Conservation (phyloP, 2,113 vertebrate genomes). For the Malurus cyaneus region DNA sequence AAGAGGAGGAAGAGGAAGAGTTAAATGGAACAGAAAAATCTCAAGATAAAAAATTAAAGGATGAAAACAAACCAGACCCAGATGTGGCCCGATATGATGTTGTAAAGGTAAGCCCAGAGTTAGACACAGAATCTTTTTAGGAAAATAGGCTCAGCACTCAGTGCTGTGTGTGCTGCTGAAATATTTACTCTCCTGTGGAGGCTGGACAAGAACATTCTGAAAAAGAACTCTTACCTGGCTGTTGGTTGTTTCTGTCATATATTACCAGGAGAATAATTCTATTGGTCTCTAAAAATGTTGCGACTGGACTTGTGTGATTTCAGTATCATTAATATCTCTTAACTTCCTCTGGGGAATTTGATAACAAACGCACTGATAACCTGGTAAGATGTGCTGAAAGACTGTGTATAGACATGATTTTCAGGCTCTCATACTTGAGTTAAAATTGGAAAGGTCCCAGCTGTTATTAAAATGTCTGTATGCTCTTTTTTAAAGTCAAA, state of each 20-base stretch:
- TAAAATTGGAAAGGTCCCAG: background rate
- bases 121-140: background rate
- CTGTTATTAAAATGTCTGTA: background rate
- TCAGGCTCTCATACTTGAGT: background rate
- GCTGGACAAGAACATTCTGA: background rate
- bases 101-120: constrained; percentile 80
- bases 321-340: background rate
- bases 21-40: constrained; percentile 67
- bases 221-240: background rate
- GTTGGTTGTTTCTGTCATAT: background rate
- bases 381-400: background rate
- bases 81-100: constrained; percentile 86
- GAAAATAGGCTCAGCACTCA: background rate
- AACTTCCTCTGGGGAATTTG: background rate
- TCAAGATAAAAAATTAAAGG: constrained; percentile 68
- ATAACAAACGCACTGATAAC: background rate
- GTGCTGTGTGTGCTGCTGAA: background rate
- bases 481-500: background rate
- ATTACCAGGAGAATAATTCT: background rate
- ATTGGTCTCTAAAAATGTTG: background rate
- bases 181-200: fast-evolving
- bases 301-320: background rate
- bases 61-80: constrained; percentile 82
- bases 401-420: background rate
- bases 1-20: constrained; percentile 75